A percentile compares a stretch with the other conserved stretches of the same genome.
These are phyloP conservation scores for Daboia siamensis DNA, from an alignment of 2,113 vertebrate genomes.

Conservation along the genomic window DNA sequence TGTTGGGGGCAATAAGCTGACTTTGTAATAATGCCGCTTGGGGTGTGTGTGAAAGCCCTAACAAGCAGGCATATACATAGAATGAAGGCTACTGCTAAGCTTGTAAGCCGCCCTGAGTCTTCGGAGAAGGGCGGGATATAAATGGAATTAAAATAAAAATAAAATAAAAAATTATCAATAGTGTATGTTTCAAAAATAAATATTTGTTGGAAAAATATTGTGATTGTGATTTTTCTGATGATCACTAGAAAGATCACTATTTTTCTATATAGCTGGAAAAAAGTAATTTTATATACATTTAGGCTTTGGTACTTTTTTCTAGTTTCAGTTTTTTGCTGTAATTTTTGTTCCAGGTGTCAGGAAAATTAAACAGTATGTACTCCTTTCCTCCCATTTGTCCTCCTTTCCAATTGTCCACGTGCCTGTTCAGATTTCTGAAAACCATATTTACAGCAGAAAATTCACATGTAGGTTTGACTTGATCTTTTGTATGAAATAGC, in stretches of 20 bases:
- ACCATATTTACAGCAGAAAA: not conserved
- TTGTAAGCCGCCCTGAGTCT: no score
- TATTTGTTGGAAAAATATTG: not conserved
- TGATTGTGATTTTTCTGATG: not conserved
- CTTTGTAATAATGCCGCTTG: no score
- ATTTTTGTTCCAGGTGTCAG: not conserved
- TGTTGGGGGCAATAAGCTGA: no score
- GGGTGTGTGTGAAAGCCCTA: no score
- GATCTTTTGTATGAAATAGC: not conserved
- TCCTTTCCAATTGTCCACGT: not conserved
- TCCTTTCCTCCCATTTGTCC: not conserved
- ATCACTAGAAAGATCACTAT: no score
- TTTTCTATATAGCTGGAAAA: not conserved
- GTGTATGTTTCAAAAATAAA: not conserved
- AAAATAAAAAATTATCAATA: no score
- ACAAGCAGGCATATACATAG: no score
- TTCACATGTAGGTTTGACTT: not conserved
- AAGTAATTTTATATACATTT: not conserved
- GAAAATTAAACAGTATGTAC: not conserved
- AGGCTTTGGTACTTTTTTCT: not conserved
- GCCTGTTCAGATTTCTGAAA: not conserved
- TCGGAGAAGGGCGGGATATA: no score
- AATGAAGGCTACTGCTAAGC: no score
- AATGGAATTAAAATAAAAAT: no score
- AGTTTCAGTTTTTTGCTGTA: not conserved